A percentile compares a stretch with the other conserved stretches of the same genome.
phyloP scores from a whole-genome alignment of 92 coral and sea anemone genomes.

The Actinernus sp. region DNA sequence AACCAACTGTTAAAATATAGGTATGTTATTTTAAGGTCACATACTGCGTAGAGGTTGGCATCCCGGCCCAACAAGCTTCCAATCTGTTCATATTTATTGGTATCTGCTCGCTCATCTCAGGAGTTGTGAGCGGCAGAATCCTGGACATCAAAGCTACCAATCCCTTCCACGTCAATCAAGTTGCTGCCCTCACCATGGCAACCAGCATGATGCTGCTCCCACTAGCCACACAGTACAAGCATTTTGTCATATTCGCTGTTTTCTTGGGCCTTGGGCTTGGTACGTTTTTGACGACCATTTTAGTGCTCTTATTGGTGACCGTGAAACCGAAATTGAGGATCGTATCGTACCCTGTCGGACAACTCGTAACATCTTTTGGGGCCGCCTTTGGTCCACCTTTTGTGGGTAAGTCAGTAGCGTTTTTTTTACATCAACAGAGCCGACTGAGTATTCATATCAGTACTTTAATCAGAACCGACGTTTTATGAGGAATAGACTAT shows the following conservation, averaged over 20 bases:
- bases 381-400: conserved; percentile 13
- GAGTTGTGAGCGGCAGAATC: conserved; percentile 13
- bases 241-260: conserved; percentile 21
- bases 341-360: conserved; percentile 14
- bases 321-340: conserved; percentile 3
- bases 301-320: conserved; percentile 8
- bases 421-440: too few relatives aligned
- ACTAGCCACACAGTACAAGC: conserved; percentile 9
- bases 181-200: not conserved
- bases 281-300: conserved; percentile 5
- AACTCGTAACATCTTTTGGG: conserved; percentile 10
- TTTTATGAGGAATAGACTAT: too few relatives aligned
- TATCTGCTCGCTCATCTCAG: conserved; percentile 2
- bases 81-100: conserved; percentile 23
- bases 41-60: conserved; percentile 23
- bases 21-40: conserved; percentile 1
- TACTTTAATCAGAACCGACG: too few relatives aligned
- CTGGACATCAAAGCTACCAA: conserved; percentile 12
- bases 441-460: too few relatives aligned
- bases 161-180: conserved; percentile 20
- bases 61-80: conserved; percentile 8
- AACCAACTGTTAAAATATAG: too few relatives aligned
- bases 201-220: conserved; percentile 13
- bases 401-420: conserved; percentile 18
- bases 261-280: conserved; percentile 19